These are phyloP conservation scores for Apodemus agrarius DNA, from an alignment of 2,797 vertebrate species.

Conservation along the genomic window DNA sequence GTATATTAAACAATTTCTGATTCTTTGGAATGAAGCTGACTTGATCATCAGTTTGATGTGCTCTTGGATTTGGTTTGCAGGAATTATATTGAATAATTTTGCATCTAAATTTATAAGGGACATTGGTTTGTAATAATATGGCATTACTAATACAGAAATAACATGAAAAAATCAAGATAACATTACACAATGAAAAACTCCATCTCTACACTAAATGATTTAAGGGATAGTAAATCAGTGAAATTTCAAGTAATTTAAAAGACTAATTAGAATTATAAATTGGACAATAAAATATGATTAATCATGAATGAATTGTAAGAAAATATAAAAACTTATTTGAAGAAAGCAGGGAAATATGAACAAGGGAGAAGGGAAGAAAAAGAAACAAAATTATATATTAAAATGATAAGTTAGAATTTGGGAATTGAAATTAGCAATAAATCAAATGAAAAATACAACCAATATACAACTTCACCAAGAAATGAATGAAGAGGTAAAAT, in stretches of 20 bases:
- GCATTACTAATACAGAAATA: neutral
- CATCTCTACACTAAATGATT: neutral
- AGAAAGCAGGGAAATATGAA: neutral
- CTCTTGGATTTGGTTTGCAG: too few species aligned
- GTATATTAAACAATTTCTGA: too few species aligned
- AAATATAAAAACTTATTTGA: neutral
- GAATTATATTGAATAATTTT: too few species aligned
- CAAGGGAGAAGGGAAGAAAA: neutral
- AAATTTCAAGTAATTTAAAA: neutral
- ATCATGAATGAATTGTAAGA: neutral
- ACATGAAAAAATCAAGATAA: neutral
- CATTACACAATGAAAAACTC: neutral
- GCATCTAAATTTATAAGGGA: too few species aligned
- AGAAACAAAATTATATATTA: neutral
- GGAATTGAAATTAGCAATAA: neutral
- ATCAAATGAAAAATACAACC: neutral
- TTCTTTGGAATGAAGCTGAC: too few species aligned
- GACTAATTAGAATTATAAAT: neutral
- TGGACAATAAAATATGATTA: neutral
- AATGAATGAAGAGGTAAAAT: neutral
- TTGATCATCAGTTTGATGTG: too few species aligned
- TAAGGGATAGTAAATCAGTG: neutral
- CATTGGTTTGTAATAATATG: neutral
- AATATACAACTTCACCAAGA: neutral
- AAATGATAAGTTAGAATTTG: neutral